Evolutionary conservation across 2,888 invertebrate genomes (phyloP).

Genomic region (Charanyca ferruginea): DNA sequence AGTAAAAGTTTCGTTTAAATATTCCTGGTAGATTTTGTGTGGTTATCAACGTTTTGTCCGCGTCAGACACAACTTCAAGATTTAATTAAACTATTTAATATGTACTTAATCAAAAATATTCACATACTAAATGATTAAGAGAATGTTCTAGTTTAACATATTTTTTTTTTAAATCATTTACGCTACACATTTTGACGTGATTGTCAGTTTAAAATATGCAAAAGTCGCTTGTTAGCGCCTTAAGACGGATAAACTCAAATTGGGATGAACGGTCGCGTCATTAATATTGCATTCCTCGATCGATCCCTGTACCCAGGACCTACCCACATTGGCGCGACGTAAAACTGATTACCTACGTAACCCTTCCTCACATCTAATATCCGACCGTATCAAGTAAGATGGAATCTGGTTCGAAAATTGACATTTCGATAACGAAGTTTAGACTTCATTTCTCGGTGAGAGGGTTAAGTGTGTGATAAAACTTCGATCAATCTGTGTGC

Average conservation of each 20-base stretch:
- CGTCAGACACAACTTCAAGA: too few species aligned
- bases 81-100: too few species aligned
- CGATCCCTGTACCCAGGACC: constrained; percentile 45
- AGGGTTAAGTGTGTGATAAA: constrained; percentile 20
- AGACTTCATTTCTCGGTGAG: constrained; percentile 45
- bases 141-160: too few species aligned
- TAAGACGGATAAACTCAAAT: constrained; percentile 37
- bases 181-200: too few species aligned
- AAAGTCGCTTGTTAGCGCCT: too few species aligned
- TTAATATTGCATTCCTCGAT: constrained; percentile 71
- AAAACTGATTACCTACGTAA: constrained; percentile 69
- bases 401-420: constrained; percentile 49
- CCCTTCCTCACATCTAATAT: constrained; percentile 65
- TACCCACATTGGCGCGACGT: constrained; percentile 59
- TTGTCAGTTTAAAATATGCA: too few species aligned
- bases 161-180: too few species aligned
- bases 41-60: too few species aligned
- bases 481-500: constrained; percentile 24
- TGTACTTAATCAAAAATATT: too few species aligned
- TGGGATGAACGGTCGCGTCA: constrained; percentile 48
- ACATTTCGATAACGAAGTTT: constrained; percentile 53
- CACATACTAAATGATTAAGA: too few species aligned
- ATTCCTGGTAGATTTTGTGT: too few species aligned
- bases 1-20: too few species aligned
- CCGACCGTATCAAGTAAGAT: constrained; percentile 43